Conservation (phyloP, 2,113 vertebrate species). For the Oreochromis spilurus region DNA sequence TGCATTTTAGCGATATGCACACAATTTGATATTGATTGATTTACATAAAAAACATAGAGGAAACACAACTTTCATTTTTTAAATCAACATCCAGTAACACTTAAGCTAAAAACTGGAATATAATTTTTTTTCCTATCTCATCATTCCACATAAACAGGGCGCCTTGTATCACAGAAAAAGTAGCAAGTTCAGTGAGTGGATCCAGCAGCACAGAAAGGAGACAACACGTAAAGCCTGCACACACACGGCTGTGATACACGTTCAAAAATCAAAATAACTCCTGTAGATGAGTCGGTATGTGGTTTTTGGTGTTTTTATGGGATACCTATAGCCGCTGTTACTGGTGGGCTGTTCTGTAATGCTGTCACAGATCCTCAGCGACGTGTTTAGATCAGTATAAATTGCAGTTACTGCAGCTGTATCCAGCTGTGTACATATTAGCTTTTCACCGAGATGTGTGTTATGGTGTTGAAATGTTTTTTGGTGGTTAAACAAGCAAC, state of each 20-base stretch:
- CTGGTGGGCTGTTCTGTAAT: background rate
- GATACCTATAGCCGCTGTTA: background rate
- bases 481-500: background rate
- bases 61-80: background rate
- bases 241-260: background rate
- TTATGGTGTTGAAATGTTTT: background rate
- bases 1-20: background rate
- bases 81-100: background rate
- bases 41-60: background rate
- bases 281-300: background rate
- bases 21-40: background rate
- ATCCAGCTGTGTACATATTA: background rate
- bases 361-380: background rate
- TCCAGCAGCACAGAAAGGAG: rapidly evolving
- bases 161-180: rapidly evolving
- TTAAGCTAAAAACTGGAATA: background rate
- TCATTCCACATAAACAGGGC: background rate
- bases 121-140: background rate
- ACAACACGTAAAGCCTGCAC: background rate
- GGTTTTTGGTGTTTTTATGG: background rate
- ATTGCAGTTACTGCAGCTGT: background rate
- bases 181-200: background rate
- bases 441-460: background rate
- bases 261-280: background rate
- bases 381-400: background rate